phyloP scores from a whole-genome alignment of 2,113 vertebrate species.

The Sorex araneus region DNA sequence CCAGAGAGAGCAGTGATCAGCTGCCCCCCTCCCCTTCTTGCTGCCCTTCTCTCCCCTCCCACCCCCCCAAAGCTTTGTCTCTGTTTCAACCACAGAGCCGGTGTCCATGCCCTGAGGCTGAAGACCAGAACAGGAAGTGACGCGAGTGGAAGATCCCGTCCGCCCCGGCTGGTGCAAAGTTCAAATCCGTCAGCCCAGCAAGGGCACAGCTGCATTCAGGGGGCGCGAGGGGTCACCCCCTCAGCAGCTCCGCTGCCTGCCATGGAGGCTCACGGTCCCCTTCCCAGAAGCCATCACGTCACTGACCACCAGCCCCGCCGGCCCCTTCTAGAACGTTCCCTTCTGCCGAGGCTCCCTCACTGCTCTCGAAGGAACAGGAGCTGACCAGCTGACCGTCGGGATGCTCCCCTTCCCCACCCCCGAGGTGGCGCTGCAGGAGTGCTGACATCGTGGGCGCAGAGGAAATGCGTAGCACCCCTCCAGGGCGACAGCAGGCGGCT shows the following conservation, averaged over 20 bases:
- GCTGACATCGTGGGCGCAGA: neutral
- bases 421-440: neutral
- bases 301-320: neutral
- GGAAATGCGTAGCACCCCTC: neutral
- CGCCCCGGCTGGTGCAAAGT: neutral
- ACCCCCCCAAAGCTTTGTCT: neutral
- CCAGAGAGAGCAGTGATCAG: conserved; percentile 10
- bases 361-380: neutral
- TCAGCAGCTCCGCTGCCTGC: neutral
- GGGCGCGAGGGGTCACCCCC: neutral
- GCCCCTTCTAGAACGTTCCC: conserved; percentile 8
- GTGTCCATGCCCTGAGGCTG: neutral
- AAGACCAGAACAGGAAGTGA: neutral
- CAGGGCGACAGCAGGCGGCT: neutral
- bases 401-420: neutral
- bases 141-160: too few relatives aligned
- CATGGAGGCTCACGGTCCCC: neutral
- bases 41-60: accelerated
- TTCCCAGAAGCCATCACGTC: neutral
- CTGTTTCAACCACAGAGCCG: too few relatives aligned
- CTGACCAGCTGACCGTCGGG: neutral
- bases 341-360: neutral
- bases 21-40: neutral
- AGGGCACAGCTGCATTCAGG: neutral
- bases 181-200: neutral